A percentile compares a stretch with the other conserved stretches of the same genome.
phyloP scores from a whole-genome alignment of 2,888 invertebrate genomes.

The Quadriops clusia region DNA sequence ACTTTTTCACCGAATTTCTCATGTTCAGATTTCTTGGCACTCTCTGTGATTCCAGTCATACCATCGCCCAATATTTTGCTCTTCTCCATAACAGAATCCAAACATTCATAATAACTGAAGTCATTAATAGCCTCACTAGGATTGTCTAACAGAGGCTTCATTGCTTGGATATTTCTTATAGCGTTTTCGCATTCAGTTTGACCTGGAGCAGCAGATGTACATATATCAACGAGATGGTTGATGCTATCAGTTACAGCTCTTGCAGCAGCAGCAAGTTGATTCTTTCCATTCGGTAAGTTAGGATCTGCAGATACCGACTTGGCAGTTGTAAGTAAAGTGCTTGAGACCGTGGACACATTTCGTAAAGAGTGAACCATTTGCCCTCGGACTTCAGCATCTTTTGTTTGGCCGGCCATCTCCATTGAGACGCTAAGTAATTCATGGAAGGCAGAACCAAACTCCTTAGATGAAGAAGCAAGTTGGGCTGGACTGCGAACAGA shows the following conservation, averaged over 20 bases:
- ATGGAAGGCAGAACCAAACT: constrained; percentile 68
- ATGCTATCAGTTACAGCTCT: constrained; percentile 86
- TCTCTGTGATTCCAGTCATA: constrained; percentile 89
- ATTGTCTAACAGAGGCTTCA: constrained; percentile 69
- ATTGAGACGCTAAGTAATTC: constrained; percentile 61
- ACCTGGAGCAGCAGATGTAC: constrained; percentile 84
- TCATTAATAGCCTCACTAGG: constrained; percentile 83
- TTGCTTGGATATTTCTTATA: constrained; percentile 79
- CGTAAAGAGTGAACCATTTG: constrained; percentile 80
- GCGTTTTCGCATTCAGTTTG: constrained; percentile 96
- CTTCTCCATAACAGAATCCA: constrained; percentile 81
- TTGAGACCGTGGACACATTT: constrained; percentile 76
- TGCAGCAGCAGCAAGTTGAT: constrained; percentile 77
- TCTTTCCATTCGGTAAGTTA: constrained; percentile 79
- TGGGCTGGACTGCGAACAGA: constrained; percentile 58
- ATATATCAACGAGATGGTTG: constrained; percentile 77
- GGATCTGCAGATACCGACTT: constrained; percentile 86
- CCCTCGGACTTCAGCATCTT: constrained; percentile 60
- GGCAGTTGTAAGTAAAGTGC: constrained; percentile 74
- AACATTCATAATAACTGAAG: constrained; percentile 83
- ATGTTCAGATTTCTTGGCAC: constrained; percentile 78
- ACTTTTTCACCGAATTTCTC: constrained; percentile 78
- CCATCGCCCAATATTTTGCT: constrained; percentile 76
- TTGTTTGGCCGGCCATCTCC: constrained; percentile 76
- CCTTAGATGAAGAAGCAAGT: constrained; percentile 62